Percentiles rank a stretch among this genome's conserved stretches.
These are phyloP conservation scores for Diachasmimorpha longicaudata DNA, from an alignment of 1,140 invertebrate species.

Conservation along the genomic window DNA sequence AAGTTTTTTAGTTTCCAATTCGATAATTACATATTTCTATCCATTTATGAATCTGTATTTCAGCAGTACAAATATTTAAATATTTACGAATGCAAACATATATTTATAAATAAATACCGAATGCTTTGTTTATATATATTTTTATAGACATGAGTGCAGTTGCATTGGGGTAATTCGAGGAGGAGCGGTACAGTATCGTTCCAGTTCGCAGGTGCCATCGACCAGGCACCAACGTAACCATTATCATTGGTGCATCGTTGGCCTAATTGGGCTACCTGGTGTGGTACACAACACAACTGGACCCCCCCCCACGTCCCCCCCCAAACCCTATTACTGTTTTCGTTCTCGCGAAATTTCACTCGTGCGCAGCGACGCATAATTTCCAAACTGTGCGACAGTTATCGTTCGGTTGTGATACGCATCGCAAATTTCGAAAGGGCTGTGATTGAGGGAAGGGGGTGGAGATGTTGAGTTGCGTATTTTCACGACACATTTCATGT, in stretches of 20 bases:
- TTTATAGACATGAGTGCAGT: background rate
- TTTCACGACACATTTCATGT: background rate
- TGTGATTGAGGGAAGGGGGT: constrained; percentile 32
- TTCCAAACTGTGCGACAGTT: constrained; percentile 55
- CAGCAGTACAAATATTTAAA: too few species aligned
- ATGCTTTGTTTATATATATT: too few species aligned
- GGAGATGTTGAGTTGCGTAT: background rate
- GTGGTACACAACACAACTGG: background rate
- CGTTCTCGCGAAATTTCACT: constrained; percentile 46
- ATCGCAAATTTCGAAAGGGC: constrained; percentile 58
- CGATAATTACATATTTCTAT: too few species aligned
- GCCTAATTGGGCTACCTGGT: constrained; percentile 47
- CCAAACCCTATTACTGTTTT: constrained; percentile 34
- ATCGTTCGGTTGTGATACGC: constrained; percentile 40
- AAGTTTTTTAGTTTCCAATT: too few species aligned
- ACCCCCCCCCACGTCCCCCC: too few species aligned
- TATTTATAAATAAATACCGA: too few species aligned
- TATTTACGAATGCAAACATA: too few species aligned
- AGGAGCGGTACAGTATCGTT: background rate
- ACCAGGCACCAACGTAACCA: constrained; percentile 41
- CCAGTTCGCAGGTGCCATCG: constrained; percentile 27
- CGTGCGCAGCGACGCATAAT: constrained; percentile 55
- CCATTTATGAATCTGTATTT: too few species aligned
- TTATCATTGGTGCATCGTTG: constrained; percentile 53
- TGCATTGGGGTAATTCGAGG: background rate